Percentiles rank a stretch among this genome's conserved stretches.
Evolutionary conservation across 2,888 invertebrate species (phyloP).

Genomic region (Drosophila affinis): DNA sequence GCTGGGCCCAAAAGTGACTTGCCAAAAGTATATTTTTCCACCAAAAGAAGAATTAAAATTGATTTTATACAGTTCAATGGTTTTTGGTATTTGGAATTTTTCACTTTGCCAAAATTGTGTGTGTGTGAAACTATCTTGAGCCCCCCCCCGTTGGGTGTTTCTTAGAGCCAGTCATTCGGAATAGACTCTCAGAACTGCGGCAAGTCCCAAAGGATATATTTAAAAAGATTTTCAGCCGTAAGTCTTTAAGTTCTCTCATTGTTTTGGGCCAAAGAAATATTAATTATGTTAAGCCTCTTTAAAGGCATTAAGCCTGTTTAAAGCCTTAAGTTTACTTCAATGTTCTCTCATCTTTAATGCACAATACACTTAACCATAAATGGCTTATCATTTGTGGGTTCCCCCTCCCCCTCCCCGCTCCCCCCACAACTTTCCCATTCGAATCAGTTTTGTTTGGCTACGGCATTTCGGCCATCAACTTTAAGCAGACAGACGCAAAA

Average conservation of each 20-base stretch:
- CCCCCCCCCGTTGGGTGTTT: neutral
- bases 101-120: neutral
- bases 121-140: neutral
- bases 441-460: constrained; percentile 22
- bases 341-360: neutral
- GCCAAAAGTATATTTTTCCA: constrained; percentile 42
- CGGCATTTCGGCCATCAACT: constrained; percentile 13
- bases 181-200: neutral
- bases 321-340: constrained; percentile 1
- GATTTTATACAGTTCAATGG: constrained; percentile 52
- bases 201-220: neutral
- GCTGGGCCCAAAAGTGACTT: constrained; percentile 43
- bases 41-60: constrained; percentile 67
- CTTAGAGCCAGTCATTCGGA: no score
- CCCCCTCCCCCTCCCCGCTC: no score
- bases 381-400: constrained; percentile 21
- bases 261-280: no score
- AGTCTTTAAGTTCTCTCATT: no score
- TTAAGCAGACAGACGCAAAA: constrained; percentile 29
- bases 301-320: neutral
- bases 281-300: no score
- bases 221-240: no score
- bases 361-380: constrained; percentile 19
- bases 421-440: constrained; percentile 17
- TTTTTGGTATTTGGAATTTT: constrained; percentile 5